Evolutionary conservation across 2,797 vertebrate genomes (phyloP).

Genomic region (Halcyon badia): DNA sequence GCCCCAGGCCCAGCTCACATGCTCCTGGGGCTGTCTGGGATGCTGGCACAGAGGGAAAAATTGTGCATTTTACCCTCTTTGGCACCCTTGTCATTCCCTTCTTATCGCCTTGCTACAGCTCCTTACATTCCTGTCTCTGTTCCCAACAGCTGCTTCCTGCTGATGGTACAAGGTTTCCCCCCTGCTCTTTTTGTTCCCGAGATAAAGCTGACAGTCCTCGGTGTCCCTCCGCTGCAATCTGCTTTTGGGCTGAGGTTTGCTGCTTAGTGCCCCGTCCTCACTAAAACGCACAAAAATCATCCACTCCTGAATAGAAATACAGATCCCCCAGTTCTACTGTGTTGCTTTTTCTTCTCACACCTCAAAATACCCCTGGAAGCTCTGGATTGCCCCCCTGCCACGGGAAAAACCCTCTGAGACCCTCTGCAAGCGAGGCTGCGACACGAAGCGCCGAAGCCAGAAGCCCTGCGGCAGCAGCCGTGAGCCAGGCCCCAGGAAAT

Average conservation of each 20-base stretch:
- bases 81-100: not conserved
- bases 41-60: not conserved
- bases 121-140: not conserved
- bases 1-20: not conserved
- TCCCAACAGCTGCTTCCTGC: not conserved
- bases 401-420: not conserved
- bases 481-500: not conserved
- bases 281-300: rapidly evolving
- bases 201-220: not conserved
- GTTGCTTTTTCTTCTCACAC: not conserved
- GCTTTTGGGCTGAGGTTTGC: not conserved
- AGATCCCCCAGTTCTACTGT: not conserved
- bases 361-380: not conserved
- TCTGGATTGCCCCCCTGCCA: not conserved
- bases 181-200: not conserved
- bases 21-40: not conserved
- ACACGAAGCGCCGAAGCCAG: rapidly evolving
- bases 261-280: not conserved
- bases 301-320: not conserved
- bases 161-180: not conserved
- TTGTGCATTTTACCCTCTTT: not conserved
- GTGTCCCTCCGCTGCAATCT: not conserved
- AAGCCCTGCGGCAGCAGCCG: not conserved
- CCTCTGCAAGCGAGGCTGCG: not conserved
- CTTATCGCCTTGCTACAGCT: not conserved